Base-by-base conservation (phyloP, 2,113 vertebrate species). In the Anthoscopus minutus region DNA sequence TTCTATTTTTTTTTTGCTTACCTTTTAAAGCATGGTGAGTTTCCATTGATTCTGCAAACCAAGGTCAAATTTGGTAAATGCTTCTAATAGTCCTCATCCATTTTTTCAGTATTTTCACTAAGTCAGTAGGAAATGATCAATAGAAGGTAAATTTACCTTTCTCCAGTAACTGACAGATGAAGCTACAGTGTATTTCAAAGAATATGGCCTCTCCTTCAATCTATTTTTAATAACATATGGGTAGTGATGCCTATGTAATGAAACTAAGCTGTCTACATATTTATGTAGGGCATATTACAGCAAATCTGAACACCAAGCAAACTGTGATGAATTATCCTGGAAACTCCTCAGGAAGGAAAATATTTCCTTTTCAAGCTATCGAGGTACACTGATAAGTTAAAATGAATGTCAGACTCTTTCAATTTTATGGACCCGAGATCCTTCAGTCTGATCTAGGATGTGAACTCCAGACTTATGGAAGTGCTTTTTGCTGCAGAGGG, bases 1-100 rank as follows among this genome's bases (percentile, higher is more conserved):
- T 94, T 77, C 25, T n/a, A 48, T 13, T 66, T 33, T 97, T 95
- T 93, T 73, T 83, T 66, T 89, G 37, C 93, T 97, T 94, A 96
- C 95, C 78, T 96, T 98, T 97, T 87, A 94, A 94, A 97, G 81
- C 81, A 88, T 67, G 50, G 89, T 44, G 33, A 88, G 31, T 95
- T 97, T 97, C 95, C 93, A 97, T 10, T 82, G 92, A 96, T 89
- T 89, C 86, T 86, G 91, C 74, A 96, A 96, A 90, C 89, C 61
- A 60, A 65, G 82, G 82, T 96, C 74, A 86, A 61, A 90, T 93
- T 76, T 82, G 53, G 86, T 72, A 77, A 82, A 89, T 37, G 2
- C 20, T 83, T 96, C 74, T 89, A 51, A 92, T 56, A 67, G 0
- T 2, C 37, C 42, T 89, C 73, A 65, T 50, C 50, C 6, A 15